Percentiles rank a stretch among this genome's conserved stretches.
These are phyloP conservation scores for Eilema depressum DNA, from an alignment of 2,888 invertebrate species.

Conservation along the genomic window DNA sequence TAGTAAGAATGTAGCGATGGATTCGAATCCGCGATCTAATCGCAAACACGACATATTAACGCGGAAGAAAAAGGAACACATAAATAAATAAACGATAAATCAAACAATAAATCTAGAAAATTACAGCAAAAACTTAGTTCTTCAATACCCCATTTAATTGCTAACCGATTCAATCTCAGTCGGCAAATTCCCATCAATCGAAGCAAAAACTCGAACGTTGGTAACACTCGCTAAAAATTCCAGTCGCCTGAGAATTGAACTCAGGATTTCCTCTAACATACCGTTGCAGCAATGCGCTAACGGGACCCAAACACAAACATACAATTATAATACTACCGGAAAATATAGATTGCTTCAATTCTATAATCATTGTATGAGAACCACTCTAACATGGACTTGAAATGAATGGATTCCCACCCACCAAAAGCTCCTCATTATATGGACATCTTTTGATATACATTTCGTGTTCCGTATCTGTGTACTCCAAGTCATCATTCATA, in stretches of 20 bases:
- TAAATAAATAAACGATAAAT: neutral
- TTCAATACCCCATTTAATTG: conserved; percentile 28
- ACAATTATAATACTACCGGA: conserved; percentile 74
- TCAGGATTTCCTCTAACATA: conserved; percentile 73
- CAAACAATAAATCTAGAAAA: conserved; percentile 5
- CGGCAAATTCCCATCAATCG: conserved; percentile 29
- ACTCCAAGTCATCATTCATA: conserved; percentile 80
- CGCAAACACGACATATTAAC: neutral
- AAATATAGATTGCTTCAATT: conserved; percentile 80
- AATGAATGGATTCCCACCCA: conserved; percentile 42
- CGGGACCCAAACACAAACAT: conserved; percentile 65
- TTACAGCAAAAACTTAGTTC: conserved; percentile 12
- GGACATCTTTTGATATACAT: conserved; percentile 57
- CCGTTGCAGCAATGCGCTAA: conserved; percentile 72
- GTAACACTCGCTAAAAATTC: conserved; percentile 61
- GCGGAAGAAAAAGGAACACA: neutral
- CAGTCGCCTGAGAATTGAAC: conserved; percentile 73
- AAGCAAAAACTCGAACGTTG: conserved; percentile 35
- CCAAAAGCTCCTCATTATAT: conserved; percentile 50
- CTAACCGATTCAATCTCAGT: conserved; percentile 20
- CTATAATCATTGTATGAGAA: conserved; percentile 73
- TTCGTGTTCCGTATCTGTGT: conserved; percentile 49
- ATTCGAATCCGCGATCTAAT: neutral
- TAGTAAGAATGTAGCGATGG: neutral
- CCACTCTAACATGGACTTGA: conserved; percentile 46